Evolutionary conservation across 2,888 invertebrate genomes (phyloP).

Genomic region (Drosophila longiperda): DNA sequence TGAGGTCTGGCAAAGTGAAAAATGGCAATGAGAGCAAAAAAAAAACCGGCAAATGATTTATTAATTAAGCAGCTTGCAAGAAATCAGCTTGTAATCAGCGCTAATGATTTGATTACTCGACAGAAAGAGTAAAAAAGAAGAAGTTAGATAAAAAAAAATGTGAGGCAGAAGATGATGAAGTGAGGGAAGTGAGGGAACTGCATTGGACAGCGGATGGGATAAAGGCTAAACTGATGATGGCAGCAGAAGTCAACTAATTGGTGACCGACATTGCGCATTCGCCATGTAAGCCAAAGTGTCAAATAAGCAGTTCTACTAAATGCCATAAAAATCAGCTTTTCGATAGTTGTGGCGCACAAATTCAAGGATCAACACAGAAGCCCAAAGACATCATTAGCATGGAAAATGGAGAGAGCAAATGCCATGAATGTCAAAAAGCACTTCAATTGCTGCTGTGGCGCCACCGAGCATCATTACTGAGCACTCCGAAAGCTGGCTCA

Average conservation of each 20-base stretch:
- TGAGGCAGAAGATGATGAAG: not conserved
- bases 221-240: conserved; percentile 2
- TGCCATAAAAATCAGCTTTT: not conserved
- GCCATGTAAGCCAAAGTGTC: conserved; percentile 3
- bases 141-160: conserved; percentile 11
- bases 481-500: conserved; percentile 60
- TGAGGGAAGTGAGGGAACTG: not conserved
- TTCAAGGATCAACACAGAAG: conserved; percentile 25
- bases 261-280: conserved; percentile 28
- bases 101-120: conserved; percentile 75
- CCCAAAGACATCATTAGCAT: conserved; percentile 70
- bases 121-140: conserved; percentile 35
- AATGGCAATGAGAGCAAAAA: conserved; percentile 6
- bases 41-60: conserved; percentile 59
- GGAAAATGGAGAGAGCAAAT: conserved; percentile 45
- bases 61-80: conserved; percentile 62
- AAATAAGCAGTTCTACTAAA: not conserved
- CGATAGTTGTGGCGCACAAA: conserved; percentile 6
- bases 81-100: conserved; percentile 67
- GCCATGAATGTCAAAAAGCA: conserved; percentile 56
- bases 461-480: conserved; percentile 64
- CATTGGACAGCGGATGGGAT: conserved; percentile 15
- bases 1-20: conserved; percentile 9
- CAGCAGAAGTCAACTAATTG: conserved; percentile 57
- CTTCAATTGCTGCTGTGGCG: conserved; percentile 39